Conservation (phyloP, 2,888 invertebrate genomes). For the Atethmia centrago region DNA sequence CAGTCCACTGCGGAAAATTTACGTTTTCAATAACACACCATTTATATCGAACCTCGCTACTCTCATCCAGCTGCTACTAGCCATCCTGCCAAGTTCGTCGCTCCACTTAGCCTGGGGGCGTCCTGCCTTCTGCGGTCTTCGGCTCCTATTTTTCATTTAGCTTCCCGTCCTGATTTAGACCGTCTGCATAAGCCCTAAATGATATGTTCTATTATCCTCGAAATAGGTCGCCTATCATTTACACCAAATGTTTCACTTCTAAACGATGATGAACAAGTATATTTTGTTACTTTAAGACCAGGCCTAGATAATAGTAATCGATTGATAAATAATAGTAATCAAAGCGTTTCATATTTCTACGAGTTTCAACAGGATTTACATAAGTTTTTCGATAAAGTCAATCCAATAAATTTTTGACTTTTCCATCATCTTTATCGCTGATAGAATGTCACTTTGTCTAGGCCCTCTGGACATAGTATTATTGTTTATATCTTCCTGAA, state of each 20-base stretch:
- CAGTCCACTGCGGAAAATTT: too few relatives aligned
- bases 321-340: too few relatives aligned
- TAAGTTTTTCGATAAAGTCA: neutral
- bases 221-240: neutral
- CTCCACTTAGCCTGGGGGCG: too few relatives aligned
- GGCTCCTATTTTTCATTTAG: neutral
- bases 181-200: too few relatives aligned
- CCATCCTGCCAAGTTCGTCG: neutral
- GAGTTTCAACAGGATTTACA: neutral
- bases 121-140: neutral
- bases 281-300: neutral
- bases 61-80: neutral
- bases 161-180: neutral
- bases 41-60: neutral
- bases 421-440: neutral
- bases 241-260: neutral
- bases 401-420: neutral
- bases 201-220: neutral
- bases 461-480: neutral
- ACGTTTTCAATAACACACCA: neutral
- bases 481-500: slow-evolving; percentile 1
- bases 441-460: neutral
- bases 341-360: neutral
- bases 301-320: too few relatives aligned
- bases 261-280: neutral